Evolutionary conservation across 2,888 invertebrate genomes (phyloP), one percentile per base, ranked within the genome.

Genomic region (Biston betularia): DNA sequence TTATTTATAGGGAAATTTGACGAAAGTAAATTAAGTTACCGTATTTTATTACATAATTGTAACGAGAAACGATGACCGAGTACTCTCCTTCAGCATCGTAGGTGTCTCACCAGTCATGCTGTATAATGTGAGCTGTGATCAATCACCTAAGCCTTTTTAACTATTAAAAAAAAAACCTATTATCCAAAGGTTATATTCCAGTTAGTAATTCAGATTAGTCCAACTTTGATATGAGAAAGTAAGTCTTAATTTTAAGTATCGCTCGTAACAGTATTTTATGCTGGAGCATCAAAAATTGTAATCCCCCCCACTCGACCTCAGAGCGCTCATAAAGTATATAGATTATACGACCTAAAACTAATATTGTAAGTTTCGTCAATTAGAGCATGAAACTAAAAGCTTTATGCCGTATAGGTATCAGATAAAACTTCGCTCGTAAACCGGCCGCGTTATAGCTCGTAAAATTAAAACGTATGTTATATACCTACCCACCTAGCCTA

Each of bases 391-490:
- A 62, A 62, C 66, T 57, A 40, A 46, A 49, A 49, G 40, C 49
- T 62, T 66, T 62, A 58, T 53, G 35, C 53, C 55, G 62, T 60
- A 70, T 72, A 63, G 70, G 69, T 71, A 71, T 68, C 60, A 69
- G 65, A 72, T 74, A 67, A 72, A 75, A 78, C 64, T 75, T 73
- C 53, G 65, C 59, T 69, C 73, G 72, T 79, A 75, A 77, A 79
- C 65, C 71, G 53, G 57, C 61, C 68, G 70, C 71, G 65, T 74
- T 75, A 74, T 72, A 70, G 74, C 70, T 74, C 79, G 73, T 79
- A 71, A 77, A 79, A 74, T 77, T 76, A 75, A 72, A 74, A 71
- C 70, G 67, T 71, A 71, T 63, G 67, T 62, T 58, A 62, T 59
- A 35, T 61, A 55, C 35, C 24, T 48, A 42, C 24, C 40, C 42